These are phyloP conservation scores for Panonychus citri DNA, from an alignment of 1,140 invertebrate species.

Conservation along the genomic window DNA sequence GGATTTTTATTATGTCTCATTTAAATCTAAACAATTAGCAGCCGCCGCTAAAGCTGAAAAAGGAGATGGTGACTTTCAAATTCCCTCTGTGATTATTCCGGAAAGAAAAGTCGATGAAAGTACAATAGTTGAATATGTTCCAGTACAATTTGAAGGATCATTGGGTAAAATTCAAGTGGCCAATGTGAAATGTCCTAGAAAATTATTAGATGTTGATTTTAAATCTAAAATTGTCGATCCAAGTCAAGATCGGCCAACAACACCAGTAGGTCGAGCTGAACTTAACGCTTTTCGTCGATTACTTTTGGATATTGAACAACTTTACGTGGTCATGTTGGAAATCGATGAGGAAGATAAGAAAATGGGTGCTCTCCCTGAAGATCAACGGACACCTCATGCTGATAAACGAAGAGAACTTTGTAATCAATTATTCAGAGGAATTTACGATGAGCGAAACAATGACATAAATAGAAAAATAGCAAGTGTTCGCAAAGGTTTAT, in stretches of 20 bases:
- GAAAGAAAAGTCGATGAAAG: constrained; percentile 9
- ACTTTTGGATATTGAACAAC: constrained; percentile 14
- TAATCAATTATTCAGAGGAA: constrained; percentile 11
- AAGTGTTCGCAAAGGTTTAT: constrained; percentile 10
- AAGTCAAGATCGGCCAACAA: background rate
- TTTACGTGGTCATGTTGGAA: constrained; percentile 13
- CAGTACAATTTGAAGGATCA: constrained; percentile 66
- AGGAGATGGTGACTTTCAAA: background rate
- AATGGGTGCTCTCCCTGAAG: constrained; percentile 14
- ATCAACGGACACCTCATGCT: constrained; percentile 8
- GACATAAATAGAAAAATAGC: constrained; percentile 8
- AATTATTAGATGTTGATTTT: constrained; percentile 48
- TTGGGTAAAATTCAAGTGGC: constrained; percentile 49
- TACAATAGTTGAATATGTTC: constrained; percentile 6
- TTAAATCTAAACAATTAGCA: constrained; percentile 1
- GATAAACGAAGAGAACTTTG: constrained; percentile 8
- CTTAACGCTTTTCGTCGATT: constrained; percentile 9
- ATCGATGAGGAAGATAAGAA: constrained; percentile 28
- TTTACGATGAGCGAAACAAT: constrained; percentile 3
- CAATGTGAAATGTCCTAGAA: constrained; percentile 58
- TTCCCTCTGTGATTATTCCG: constrained; percentile 19
- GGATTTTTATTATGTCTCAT: constrained; percentile 25
- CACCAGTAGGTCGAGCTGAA: constrained; percentile 20
- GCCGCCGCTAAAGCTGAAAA: background rate
- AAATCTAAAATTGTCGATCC: constrained; percentile 15